A percentile compares a stretch with the other conserved stretches of the same genome.
Conservation (phyloP, 2,888 invertebrate species). For the Byasa hedistus region DNA sequence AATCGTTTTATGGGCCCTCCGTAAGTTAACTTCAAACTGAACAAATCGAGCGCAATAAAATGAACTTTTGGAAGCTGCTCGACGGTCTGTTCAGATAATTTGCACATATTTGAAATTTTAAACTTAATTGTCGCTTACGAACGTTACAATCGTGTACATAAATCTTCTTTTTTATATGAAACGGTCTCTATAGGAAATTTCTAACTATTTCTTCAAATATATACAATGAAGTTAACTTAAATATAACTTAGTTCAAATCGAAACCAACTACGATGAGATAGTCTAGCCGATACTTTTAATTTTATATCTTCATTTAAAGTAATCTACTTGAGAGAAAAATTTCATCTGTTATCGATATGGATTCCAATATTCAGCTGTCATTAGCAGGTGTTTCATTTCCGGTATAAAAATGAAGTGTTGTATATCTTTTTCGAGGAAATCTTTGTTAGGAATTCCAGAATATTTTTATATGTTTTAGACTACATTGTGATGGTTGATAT, state of each 20-base stretch:
- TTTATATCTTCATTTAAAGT: constrained; percentile 3
- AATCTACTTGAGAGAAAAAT: neutral
- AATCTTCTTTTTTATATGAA: too few species aligned
- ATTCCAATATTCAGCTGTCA: constrained; percentile 9
- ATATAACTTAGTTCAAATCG: too few species aligned
- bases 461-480: too few species aligned
- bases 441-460: too few species aligned
- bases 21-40: constrained; percentile 5
- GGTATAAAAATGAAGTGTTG: neutral
- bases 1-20: constrained; percentile 23
- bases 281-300: constrained; percentile 1
- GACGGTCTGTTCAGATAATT: constrained; percentile 9
- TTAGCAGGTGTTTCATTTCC: constrained; percentile 12
- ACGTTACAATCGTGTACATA: too few species aligned
- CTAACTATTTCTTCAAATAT: too few species aligned
- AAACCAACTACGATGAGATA: too few species aligned
- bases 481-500: too few species aligned
- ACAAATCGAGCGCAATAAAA: constrained; percentile 23
- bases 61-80: constrained; percentile 2
- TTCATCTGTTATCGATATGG: constrained; percentile 1
- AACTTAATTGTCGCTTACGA: too few species aligned
- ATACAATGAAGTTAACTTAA: too few species aligned
- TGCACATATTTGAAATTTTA: neutral
- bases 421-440: neutral
- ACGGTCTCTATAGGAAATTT: too few species aligned